Evolutionary conservation across 2,797 vertebrate genomes (phyloP).

Genomic region (Sebastes steindachneri): DNA sequence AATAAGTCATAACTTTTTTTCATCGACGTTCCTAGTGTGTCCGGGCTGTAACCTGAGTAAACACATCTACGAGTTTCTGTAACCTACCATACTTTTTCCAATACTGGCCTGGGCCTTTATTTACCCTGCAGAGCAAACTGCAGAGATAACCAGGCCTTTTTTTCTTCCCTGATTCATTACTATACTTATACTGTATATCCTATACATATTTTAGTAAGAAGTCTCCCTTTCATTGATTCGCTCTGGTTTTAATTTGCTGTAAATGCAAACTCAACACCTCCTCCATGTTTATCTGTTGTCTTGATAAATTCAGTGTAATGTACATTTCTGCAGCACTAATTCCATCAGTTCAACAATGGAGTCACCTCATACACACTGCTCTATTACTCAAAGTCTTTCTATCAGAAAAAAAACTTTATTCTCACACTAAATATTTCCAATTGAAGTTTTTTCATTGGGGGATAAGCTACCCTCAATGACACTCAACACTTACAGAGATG

Average conservation of each 20-base stretch:
- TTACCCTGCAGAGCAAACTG: neutral
- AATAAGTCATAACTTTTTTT: too few relatives aligned
- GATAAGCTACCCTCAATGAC: neutral
- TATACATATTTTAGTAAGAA: neutral
- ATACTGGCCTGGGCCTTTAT: neutral
- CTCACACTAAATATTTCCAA: neutral
- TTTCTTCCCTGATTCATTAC: neutral
- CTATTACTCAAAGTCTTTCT: neutral
- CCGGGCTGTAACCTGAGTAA: neutral
- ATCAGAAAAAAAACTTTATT: neutral
- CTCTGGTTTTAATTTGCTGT: neutral
- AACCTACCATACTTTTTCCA: neutral
- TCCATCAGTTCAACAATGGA: neutral
- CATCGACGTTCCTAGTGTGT: too few relatives aligned
- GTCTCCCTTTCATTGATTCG: neutral
- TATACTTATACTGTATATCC: neutral
- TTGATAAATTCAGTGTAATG: neutral
- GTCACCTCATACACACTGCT: neutral
- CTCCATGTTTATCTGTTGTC: neutral
- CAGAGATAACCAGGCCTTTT: neutral
- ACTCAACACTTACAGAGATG: neutral
- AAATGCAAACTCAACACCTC: neutral
- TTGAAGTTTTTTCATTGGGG: neutral
- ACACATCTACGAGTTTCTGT: neutral
- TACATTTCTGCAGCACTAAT: neutral